A percentile compares a stretch with the other conserved stretches of the same genome.
These are phyloP conservation scores for Clarias batrachus DNA, from an alignment of 2,113 vertebrate genomes.

Conservation along the genomic window DNA sequence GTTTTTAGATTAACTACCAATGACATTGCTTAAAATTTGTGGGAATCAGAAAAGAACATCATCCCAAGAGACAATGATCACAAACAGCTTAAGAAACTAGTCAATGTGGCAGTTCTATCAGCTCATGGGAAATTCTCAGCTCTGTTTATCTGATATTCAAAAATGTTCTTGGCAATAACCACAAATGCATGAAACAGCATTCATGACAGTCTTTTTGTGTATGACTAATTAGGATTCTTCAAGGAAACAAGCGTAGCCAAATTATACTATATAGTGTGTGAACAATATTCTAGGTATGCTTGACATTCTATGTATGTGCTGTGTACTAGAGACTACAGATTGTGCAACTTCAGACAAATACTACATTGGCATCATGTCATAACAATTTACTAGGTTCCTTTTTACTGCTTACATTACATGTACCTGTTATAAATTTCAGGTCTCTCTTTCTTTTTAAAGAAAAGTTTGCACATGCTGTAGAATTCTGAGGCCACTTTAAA, in stretches of 20 bases:
- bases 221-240: background rate
- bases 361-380: background rate
- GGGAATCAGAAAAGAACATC: background rate
- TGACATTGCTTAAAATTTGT: background rate
- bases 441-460: constrained; percentile 36
- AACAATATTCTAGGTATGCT: background rate
- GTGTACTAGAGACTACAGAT: background rate
- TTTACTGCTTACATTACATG: constrained; percentile 20
- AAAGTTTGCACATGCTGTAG: constrained; percentile 47
- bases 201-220: background rate
- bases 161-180: constrained; percentile 21
- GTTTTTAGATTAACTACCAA: background rate
- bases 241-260: background rate
- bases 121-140: constrained; percentile 43
- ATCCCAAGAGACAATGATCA: background rate
- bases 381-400: background rate
- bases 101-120: background rate
- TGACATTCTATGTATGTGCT: background rate
- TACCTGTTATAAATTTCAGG: constrained; percentile 20
- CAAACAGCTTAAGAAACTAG: background rate
- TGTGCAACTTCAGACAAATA: background rate
- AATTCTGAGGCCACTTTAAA: constrained; percentile 45
- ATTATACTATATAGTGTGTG: background rate
- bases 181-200: background rate
- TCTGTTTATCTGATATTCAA: constrained; percentile 27